A percentile compares a stretch with the other conserved stretches of the same genome.
Evolutionary conservation across 2,888 invertebrate genomes (phyloP).

Genomic region (Cordilura impudica): DNA sequence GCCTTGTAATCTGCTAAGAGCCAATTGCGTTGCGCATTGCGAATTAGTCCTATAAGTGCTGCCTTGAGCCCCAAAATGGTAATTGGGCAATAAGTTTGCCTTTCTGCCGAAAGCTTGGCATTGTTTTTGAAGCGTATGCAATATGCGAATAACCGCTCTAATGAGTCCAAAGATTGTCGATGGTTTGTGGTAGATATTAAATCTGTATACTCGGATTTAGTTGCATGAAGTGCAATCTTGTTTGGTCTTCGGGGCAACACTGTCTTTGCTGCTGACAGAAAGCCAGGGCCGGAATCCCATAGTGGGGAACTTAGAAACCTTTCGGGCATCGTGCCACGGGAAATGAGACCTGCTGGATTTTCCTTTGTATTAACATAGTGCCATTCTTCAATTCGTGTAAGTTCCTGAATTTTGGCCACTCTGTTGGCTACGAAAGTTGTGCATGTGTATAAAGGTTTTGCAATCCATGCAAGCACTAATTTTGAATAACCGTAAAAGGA

Average conservation of each 20-base stretch:
- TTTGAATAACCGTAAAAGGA: too few relatives aligned
- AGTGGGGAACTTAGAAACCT: background rate
- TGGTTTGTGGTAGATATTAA: too few relatives aligned
- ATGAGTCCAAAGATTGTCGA: background rate
- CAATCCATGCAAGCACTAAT: background rate
- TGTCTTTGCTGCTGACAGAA: background rate
- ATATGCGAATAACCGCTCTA: background rate
- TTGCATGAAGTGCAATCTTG: background rate
- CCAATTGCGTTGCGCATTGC: background rate
- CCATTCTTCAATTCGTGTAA: background rate
- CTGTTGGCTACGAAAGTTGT: too few relatives aligned
- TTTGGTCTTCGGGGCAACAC: background rate
- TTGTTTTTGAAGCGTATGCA: slow-evolving; percentile 4
- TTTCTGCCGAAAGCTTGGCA: background rate
- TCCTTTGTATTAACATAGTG: too few relatives aligned
- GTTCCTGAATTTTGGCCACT: slow-evolving; percentile 18
- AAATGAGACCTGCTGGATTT: slow-evolving; percentile 10
- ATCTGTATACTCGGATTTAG: too few relatives aligned
- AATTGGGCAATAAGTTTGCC: background rate
- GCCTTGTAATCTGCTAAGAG: slow-evolving; percentile 15
- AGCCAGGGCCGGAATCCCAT: background rate
- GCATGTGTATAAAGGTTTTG: slow-evolving; percentile 3
- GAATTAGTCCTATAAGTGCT: background rate
- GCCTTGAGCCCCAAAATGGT: background rate
- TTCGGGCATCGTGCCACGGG: background rate